These are phyloP conservation scores for Perizoma affinitatum DNA, from an alignment of 2,888 invertebrate species.

Conservation along the genomic window DNA sequence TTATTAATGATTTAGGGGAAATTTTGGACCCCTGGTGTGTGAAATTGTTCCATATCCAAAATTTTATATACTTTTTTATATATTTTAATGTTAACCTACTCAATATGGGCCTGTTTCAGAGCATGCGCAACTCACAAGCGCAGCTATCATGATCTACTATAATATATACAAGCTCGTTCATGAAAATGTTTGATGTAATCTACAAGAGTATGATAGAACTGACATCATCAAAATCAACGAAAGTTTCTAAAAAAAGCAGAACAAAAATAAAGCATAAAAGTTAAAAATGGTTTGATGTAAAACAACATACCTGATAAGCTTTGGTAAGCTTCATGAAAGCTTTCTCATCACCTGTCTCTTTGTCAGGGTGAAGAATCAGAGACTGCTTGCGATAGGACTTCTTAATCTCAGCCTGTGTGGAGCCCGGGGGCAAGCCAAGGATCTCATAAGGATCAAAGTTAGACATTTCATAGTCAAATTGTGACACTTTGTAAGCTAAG, in stretches of 20 bases:
- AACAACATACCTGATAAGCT: conserved; percentile 88
- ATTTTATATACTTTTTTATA: no score
- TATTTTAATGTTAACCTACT: no score
- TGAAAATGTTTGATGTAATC: no score
- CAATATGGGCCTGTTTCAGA: no score
- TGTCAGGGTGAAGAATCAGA: conserved; percentile 97
- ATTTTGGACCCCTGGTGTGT: no score
- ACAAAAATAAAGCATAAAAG: not conserved
- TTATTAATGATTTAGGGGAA: no score
- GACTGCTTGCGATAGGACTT: conserved; percentile 97
- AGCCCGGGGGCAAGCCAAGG: conserved; percentile 93
- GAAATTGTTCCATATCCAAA: no score
- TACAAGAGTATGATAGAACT: no score
- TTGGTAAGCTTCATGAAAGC: conserved; percentile 99
- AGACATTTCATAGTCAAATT: conserved; percentile 98
- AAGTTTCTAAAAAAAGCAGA: not conserved
- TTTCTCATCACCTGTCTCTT: conserved; percentile 98
- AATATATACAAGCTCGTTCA: no score
- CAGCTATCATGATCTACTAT: no score
- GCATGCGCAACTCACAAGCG: no score
- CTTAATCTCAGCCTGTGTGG: conserved; percentile 95
- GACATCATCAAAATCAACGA: no score
- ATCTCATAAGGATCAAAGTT: conserved; percentile 99
- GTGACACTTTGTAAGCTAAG: conserved; percentile 95
- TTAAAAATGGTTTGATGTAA: not conserved